Percentiles rank a stretch among this genome's conserved stretches.
Evolutionary conservation across 2,113 vertebrate species (phyloP).

Genomic region (Forbesichthys papilliferus): DNA sequence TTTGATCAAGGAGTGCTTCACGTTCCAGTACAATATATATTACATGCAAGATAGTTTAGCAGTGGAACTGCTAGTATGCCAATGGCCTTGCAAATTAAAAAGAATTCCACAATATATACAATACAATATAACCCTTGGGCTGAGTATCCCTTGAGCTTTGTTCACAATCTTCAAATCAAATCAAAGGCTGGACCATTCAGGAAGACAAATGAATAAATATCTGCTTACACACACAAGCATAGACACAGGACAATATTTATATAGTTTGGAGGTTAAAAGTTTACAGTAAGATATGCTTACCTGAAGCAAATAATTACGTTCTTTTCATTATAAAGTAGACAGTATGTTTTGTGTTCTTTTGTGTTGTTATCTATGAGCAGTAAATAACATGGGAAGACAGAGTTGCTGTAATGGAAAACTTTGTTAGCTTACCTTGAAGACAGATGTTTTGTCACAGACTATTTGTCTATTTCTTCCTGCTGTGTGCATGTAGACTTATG

Average conservation of each 20-base stretch:
- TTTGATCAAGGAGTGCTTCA: neutral
- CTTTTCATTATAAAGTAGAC: slow-evolving; percentile 7
- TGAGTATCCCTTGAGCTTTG: slow-evolving; percentile 21
- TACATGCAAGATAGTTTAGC: slow-evolving; percentile 27
- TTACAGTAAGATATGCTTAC: slow-evolving; percentile 23
- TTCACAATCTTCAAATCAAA: slow-evolving; percentile 27
- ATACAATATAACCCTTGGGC: slow-evolving; percentile 34
- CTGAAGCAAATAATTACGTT: neutral
- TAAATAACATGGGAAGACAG: slow-evolving; percentile 1
- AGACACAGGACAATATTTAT: neutral
- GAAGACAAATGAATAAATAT: slow-evolving; percentile 23
- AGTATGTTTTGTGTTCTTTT: neutral
- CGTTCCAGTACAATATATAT: slow-evolving; percentile 24
- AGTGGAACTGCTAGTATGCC: slow-evolving; percentile 20
- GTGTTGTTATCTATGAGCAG: slow-evolving; percentile 3
- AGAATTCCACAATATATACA: slow-evolving; percentile 14
- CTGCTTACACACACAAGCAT: neutral
- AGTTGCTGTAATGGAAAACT: neutral
- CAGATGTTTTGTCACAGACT: slow-evolving; percentile 10
- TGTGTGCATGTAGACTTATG: slow-evolving; percentile 1
- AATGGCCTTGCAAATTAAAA: slow-evolving; percentile 42
- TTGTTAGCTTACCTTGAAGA: slow-evolving; percentile 34
- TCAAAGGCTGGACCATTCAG: neutral
- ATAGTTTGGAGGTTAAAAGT: slow-evolving; percentile 22
- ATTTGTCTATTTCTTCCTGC: neutral